phyloP scores from a whole-genome alignment of 2,888 invertebrate genomes.

The Argyresthia goedartella region DNA sequence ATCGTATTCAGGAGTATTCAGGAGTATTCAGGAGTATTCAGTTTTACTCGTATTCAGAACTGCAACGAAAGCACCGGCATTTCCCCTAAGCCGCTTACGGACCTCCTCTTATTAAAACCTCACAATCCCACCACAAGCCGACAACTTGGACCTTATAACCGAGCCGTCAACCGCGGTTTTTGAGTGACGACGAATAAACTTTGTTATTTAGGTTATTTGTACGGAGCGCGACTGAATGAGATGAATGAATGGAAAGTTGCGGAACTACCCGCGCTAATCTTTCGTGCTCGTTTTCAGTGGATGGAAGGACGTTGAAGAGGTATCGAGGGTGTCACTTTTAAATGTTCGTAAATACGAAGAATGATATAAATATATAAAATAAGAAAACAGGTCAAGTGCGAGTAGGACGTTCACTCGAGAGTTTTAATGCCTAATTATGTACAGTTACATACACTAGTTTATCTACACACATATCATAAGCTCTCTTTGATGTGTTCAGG shows the following conservation, averaged over 20 bases:
- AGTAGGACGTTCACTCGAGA: too few relatives aligned
- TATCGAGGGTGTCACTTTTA: too few relatives aligned
- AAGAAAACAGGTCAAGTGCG: too few relatives aligned
- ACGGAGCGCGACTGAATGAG: background rate
- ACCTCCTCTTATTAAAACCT: conserved; percentile 31
- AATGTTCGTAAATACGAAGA: too few relatives aligned
- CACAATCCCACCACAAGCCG: background rate
- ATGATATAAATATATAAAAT: too few relatives aligned
- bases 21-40: too few relatives aligned
- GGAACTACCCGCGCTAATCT: background rate
- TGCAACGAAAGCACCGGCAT: conserved; percentile 24
- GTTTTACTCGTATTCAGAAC: too few relatives aligned
- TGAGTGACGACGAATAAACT: background rate
- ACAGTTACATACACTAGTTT: too few relatives aligned
- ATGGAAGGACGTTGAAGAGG: background rate
- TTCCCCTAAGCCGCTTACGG: conserved; percentile 44
- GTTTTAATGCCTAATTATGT: too few relatives aligned
- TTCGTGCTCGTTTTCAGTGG: background rate
- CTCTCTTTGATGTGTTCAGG: too few relatives aligned
- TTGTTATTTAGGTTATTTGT: background rate
- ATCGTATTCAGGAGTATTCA: too few relatives aligned
- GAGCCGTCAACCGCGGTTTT: background rate
- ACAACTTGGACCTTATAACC: background rate
- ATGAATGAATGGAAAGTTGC: background rate
- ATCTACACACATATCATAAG: too few relatives aligned